Percentiles rank a stretch among this genome's conserved stretches.
These are phyloP conservation scores for Gasterosteus nipponicus DNA, from an alignment of 2,113 vertebrate genomes.

Conservation along the genomic window DNA sequence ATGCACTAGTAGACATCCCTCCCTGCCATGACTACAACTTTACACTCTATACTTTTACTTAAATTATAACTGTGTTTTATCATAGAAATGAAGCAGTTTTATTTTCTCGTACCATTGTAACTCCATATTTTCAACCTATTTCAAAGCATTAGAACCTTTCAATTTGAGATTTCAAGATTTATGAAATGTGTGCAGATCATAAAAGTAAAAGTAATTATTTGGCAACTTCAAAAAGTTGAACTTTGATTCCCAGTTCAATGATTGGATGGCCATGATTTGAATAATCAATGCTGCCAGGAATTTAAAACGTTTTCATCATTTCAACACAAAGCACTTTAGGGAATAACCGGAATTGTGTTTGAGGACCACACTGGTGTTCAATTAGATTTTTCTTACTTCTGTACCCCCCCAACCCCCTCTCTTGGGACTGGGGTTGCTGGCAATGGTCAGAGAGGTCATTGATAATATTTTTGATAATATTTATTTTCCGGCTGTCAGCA, in stretches of 20 bases:
- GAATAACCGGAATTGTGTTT: constrained; percentile 1
- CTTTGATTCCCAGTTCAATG: not conserved
- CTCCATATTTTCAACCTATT: constrained; percentile 32
- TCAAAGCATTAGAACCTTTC: constrained; percentile 1
- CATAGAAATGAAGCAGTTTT: not conserved
- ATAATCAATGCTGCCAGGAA: not conserved
- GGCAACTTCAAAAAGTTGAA: not conserved
- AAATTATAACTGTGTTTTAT: constrained; percentile 25
- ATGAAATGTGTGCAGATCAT: constrained; percentile 4
- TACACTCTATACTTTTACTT: constrained; percentile 34
- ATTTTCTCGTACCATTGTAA: not conserved
- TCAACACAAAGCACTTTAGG: not conserved
- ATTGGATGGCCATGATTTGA: not conserved
- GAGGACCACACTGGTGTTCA: constrained; percentile 6
- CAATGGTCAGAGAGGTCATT: constrained; percentile 51
- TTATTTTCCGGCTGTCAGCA: constrained; percentile 60
- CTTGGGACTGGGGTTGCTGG: constrained; percentile 28
- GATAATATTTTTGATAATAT: constrained; percentile 60
- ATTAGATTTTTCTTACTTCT: constrained; percentile 26
- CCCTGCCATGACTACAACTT: constrained; percentile 41
- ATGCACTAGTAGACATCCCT: constrained; percentile 37
- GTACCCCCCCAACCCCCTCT: constrained; percentile 7
- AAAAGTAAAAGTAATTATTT: not conserved
- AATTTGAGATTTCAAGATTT: not conserved
- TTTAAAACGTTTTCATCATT: not conserved